A percentile compares a stretch with the other conserved stretches of the same genome.
These are phyloP conservation scores for Cataglyphis hispanica DNA, from an alignment of 1,140 invertebrate genomes.

Conservation along the genomic window DNA sequence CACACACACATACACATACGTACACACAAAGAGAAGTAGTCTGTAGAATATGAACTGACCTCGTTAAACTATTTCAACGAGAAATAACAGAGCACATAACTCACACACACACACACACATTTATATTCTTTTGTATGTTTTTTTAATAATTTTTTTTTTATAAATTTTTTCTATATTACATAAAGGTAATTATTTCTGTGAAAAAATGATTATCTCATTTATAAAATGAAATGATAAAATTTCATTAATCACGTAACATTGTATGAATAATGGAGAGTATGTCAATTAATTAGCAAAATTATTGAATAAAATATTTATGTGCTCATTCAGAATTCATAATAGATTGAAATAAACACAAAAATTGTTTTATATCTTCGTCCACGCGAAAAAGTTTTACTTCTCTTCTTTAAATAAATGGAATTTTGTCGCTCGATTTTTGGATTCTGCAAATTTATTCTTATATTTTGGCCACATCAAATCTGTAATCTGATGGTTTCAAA, in stretches of 20 bases:
- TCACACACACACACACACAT: too few relatives aligned
- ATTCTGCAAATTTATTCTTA: not conserved
- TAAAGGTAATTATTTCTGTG: not conserved
- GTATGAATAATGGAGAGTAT: not conserved
- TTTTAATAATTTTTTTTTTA: not conserved
- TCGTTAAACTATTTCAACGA: conserved; percentile 30
- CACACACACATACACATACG: too few relatives aligned
- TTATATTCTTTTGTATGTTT: not conserved
- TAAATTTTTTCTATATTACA: conserved; percentile 4
- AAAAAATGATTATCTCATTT: not conserved
- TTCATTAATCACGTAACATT: not conserved
- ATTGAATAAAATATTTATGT: not conserved
- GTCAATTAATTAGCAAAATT: not conserved
- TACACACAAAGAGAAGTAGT: conserved; percentile 14
- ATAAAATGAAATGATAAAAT: not conserved
- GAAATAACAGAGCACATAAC: not conserved
- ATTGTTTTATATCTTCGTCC: not conserved
- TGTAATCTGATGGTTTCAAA: not conserved
- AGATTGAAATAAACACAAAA: conserved; percentile 5
- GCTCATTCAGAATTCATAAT: not conserved
- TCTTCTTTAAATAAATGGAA: conserved; percentile 6
- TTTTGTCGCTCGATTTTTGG: not conserved
- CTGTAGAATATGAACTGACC: conserved; percentile 41
- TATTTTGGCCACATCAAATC: not conserved
- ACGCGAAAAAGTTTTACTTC: not conserved